Evolutionary conservation across 1,140 invertebrate species (phyloP).

Genomic region (Pteromalus puparum): DNA sequence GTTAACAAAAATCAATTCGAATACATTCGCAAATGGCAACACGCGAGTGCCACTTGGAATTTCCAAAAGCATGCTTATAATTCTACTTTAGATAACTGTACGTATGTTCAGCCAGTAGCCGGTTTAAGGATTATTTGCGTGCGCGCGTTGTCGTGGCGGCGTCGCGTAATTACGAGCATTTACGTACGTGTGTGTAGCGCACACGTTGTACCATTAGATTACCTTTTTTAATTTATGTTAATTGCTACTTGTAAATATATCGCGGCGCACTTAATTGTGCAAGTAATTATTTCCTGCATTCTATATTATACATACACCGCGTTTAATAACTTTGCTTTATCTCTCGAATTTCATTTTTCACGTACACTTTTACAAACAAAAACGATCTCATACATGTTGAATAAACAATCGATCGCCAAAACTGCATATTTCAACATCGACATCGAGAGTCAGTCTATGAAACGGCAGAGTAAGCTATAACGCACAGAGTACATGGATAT

Average conservation of each 20-base stretch:
- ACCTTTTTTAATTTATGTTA: constrained; percentile 45
- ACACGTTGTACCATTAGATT: background rate
- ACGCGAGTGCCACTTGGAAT: background rate
- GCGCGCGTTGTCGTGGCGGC: background rate
- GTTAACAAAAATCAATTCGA: background rate
- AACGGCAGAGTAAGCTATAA: too few relatives aligned
- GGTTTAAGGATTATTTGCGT: background rate
- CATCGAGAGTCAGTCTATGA: too few relatives aligned
- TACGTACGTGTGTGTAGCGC: background rate
- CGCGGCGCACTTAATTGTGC: background rate
- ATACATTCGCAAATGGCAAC: too few relatives aligned
- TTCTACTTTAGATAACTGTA: background rate
- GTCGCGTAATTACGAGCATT: background rate
- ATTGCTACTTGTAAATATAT: constrained; percentile 26
- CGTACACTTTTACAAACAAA: too few relatives aligned
- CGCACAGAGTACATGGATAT: background rate
- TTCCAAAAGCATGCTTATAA: background rate
- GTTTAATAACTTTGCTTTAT: too few relatives aligned
- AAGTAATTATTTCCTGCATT: constrained; percentile 26
- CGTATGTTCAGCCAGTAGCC: background rate
- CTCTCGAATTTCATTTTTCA: too few relatives aligned
- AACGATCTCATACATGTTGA: too few relatives aligned
- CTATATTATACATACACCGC: background rate
- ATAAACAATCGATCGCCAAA: too few relatives aligned
- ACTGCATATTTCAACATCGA: too few relatives aligned